Evolutionary conservation across 2,888 invertebrate genomes (phyloP).

Genomic region (Tanypteryx hageni): DNA sequence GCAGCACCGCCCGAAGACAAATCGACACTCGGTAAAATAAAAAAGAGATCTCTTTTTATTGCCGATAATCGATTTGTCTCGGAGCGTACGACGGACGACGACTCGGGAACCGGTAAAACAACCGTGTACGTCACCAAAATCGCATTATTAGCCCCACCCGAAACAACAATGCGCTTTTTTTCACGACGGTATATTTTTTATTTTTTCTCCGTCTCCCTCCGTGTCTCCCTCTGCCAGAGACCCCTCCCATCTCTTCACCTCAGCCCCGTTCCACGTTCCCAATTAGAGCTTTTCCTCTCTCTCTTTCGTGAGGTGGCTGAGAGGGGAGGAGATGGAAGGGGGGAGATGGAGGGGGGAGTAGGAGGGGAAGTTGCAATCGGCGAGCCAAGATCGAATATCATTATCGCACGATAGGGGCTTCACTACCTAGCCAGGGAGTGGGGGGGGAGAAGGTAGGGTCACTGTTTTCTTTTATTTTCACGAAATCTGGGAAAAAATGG

Average conservation of each 20-base stretch:
- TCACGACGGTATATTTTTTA: too few relatives aligned
- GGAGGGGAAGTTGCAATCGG: not conserved
- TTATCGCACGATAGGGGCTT: conserved; percentile 1
- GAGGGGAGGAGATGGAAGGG: not conserved
- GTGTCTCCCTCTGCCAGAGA: too few relatives aligned
- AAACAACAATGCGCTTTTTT: not conserved
- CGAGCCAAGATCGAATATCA: not conserved
- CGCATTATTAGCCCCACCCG: not conserved
- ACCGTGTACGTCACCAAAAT: not conserved
- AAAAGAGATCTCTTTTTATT: not conserved
- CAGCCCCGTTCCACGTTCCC: too few relatives aligned
- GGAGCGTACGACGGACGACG: not conserved
- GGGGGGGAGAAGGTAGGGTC: too few relatives aligned
- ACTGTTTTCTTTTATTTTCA: too few relatives aligned
- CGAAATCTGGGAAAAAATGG: too few relatives aligned
- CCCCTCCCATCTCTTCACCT: too few relatives aligned
- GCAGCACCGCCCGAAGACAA: not conserved
- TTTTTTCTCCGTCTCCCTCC: too few relatives aligned
- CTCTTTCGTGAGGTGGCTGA: not conserved
- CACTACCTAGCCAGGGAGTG: not conserved
- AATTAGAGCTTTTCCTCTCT: too few relatives aligned
- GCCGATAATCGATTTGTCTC: not conserved
- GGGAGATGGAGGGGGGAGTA: not conserved
- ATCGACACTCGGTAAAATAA: not conserved
- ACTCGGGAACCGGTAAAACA: too few relatives aligned